Conservation (phyloP, 2,797 vertebrate genomes). For the Clarias pachynema region DNA sequence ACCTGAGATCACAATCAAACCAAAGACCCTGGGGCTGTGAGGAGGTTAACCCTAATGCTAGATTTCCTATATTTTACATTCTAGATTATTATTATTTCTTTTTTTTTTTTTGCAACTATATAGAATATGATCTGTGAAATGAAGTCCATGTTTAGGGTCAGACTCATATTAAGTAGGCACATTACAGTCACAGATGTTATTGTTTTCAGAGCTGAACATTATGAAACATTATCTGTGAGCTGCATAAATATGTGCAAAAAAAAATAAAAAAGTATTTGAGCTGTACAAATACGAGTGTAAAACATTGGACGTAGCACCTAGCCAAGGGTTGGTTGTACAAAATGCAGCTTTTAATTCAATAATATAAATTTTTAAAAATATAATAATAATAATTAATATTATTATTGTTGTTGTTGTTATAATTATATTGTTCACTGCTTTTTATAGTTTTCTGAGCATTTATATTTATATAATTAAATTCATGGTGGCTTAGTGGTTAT, state of each 20-base stretch:
- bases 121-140: background rate
- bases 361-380: too few relatives aligned
- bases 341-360: background rate
- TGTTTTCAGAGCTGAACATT: background rate
- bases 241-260: background rate
- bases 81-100: background rate
- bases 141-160: background rate
- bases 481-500: too few relatives aligned
- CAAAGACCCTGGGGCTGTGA: background rate
- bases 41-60: background rate
- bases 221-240: background rate
- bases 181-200: background rate
- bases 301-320: too few relatives aligned
- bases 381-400: too few relatives aligned
- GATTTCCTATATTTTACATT: background rate
- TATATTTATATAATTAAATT: background rate
- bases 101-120: too few relatives aligned
- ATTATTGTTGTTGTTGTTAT: too few relatives aligned
- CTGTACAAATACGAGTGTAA: too few relatives aligned
- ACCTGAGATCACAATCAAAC: background rate
- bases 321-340: too few relatives aligned
- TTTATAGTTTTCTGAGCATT: background rate
- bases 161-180: background rate
- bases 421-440: background rate
- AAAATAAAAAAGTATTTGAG: background rate